Evolutionary conservation across 2,888 invertebrate species (phyloP), one percentile per base, ranked within the genome.

Genomic region (Sesia bembeciformis): DNA sequence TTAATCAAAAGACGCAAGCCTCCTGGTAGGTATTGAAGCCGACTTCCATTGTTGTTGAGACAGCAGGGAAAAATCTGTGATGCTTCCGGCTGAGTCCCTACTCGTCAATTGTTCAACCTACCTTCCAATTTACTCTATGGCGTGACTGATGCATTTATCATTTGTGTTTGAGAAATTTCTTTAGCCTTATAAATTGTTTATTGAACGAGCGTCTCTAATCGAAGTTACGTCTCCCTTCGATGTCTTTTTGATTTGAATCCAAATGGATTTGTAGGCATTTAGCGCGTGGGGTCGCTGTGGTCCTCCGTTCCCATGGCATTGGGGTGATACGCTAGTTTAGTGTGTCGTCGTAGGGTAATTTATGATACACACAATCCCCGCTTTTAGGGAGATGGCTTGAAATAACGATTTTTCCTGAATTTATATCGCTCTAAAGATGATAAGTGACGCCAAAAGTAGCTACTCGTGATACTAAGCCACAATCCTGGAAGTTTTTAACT

Each of bases 291-390:
- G 68, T 67, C 58, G 67, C 55, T 60, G 58, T 60, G 69, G 71
- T 65, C 67, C 64, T 64, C 64, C 67, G 84, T 88, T 88, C 87
- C 85, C 88, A 88, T 85, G 86, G 72, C 63, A 68, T 78, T 78
- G 78, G 87, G 86, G 87, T 84, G 88, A 78, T 81, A 84, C 84
- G 88, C 88, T 88, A 88, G 88, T 88, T 88, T 84, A 81, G 85
- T 84, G 76, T 70, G 80, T 82, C 80, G 82, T 81, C 81, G 73
- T 66, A 62, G 74, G 72, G 80, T 85, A 84, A 89, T 89, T 88
- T 88, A 89, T 81, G 81, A 71, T 69, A 76, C 71, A 76, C 68
- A 71, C 76, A 74, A 67, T 68, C 68, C 71, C 72, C 71, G 80
- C 80, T 84, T 81, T 85, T 84, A 84, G 85, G 78, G 80, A 73